A percentile compares a stretch with the other conserved stretches of the same genome.
Evolutionary conservation across 2,888 invertebrate species (phyloP).

Genomic region (Volucella bombylans): DNA sequence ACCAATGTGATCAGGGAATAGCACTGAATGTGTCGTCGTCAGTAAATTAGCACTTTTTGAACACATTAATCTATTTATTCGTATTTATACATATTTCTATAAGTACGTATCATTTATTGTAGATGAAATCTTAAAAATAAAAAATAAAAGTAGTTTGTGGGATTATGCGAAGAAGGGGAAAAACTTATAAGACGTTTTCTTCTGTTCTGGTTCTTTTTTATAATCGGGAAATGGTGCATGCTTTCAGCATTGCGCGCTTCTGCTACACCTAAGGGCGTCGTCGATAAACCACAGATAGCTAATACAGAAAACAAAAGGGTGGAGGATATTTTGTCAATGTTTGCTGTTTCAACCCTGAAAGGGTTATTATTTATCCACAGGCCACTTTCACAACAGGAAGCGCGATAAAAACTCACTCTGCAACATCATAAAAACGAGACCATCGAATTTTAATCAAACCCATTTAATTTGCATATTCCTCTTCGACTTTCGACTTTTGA

Average conservation of each 20-base stretch:
- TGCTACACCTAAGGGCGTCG: conserved; percentile 63
- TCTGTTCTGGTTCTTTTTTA: conserved; percentile 20
- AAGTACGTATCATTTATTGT: conserved; percentile 13
- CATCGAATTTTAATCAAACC: conserved; percentile 74
- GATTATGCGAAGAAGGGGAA: conserved; percentile 22
- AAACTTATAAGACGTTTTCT: conserved; percentile 29
- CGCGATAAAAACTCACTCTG: conserved; percentile 73
- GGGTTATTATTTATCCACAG: conserved; percentile 74
- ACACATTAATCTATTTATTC: conserved; percentile 45
- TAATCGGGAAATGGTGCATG: conserved; percentile 44
- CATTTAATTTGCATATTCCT: conserved; percentile 73
- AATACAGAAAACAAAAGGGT: conserved; percentile 16
- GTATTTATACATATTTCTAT: too few species aligned
- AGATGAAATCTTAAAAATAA: conserved; percentile 55
- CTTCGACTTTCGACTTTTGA: conserved; percentile 56
- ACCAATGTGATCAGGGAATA: conserved; percentile 63
- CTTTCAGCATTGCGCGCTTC: conserved; percentile 21
- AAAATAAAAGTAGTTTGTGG: background rate
- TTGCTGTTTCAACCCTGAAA: conserved; percentile 70
- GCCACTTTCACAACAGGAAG: conserved; percentile 73
- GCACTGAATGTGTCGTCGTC: conserved; percentile 64
- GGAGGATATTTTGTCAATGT: conserved; percentile 70
- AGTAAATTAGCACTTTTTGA: conserved; percentile 72
- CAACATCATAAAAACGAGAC: conserved; percentile 71
- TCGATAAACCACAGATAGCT: conserved; percentile 71